Conservation (phyloP, 2,113 vertebrate species). For the Balaeniceps rex region DNA sequence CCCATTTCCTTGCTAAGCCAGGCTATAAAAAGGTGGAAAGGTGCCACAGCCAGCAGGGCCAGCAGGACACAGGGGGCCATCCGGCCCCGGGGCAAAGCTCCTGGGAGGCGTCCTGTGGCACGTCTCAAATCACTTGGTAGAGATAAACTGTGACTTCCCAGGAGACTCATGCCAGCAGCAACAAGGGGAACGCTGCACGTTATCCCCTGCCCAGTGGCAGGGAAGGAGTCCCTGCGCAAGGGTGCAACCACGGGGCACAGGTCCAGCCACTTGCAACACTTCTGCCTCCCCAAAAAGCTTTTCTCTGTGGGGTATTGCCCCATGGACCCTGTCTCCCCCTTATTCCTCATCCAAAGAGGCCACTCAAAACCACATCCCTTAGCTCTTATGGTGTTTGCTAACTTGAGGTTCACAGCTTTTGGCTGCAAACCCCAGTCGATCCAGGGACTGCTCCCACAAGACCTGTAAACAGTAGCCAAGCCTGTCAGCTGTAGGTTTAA, state of each 20-base stretch:
- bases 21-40: conserved; percentile 30
- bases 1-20: not conserved
- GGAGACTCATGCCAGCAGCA: not conserved
- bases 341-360: not conserved
- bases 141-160: not conserved
- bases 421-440: not conserved
- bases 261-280: not conserved
- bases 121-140: conserved; percentile 12
- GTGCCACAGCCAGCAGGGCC: not conserved
- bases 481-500: not conserved
- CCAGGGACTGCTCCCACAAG: not conserved
- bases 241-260: rapidly evolving
- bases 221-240: not conserved
- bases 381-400: not conserved
- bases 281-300: not conserved
- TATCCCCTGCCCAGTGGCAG: not conserved
- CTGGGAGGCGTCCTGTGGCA: not conserved
- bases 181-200: rapidly evolving
- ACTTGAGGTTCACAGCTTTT: not conserved
- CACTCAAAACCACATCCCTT: not conserved
- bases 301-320: not conserved
- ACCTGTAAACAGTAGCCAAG: not conserved
- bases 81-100: not conserved
- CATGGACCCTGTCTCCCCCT: not conserved
- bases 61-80: not conserved